Conservation (phyloP, 2,888 invertebrate species). For the Meiosimyza decipiens region DNA sequence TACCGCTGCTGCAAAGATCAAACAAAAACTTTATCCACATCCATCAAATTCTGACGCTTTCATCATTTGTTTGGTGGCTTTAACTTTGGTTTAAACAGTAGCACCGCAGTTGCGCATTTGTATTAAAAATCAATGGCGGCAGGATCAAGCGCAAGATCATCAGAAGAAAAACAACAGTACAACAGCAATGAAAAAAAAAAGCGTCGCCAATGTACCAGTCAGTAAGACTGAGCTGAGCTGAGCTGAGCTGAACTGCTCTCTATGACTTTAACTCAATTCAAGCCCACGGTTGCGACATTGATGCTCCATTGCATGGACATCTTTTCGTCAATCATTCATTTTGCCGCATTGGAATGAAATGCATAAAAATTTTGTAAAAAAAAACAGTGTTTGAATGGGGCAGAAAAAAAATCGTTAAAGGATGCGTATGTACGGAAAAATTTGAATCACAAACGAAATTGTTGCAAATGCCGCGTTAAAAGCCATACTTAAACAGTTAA, state of each 20-base stretch:
- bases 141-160: constrained; percentile 55
- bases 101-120: constrained; percentile 35
- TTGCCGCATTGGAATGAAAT: constrained; percentile 58
- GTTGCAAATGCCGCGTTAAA: constrained; percentile 30
- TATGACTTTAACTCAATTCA: background rate
- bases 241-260: background rate
- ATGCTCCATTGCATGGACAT: constrained; percentile 49
- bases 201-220: background rate
- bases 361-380: constrained; percentile 52
- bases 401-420: constrained; percentile 2
- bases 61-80: constrained; percentile 50
- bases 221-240: background rate
- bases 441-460: constrained; percentile 41
- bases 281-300: constrained; percentile 33
- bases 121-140: constrained; percentile 45
- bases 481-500: constrained; percentile 20
- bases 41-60: constrained; percentile 65
- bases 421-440: constrained; percentile 34
- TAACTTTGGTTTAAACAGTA: constrained; percentile 17
- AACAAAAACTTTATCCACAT: constrained; percentile 48
- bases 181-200: constrained; percentile 15
- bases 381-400: background rate
- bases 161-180: constrained; percentile 18
- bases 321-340: constrained; percentile 65
- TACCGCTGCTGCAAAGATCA: constrained; percentile 18